Percentiles rank a stretch among this genome's conserved stretches.
Evolutionary conservation across 2,888 invertebrate species (phyloP).

Genomic region (Creontiades dilutus): DNA sequence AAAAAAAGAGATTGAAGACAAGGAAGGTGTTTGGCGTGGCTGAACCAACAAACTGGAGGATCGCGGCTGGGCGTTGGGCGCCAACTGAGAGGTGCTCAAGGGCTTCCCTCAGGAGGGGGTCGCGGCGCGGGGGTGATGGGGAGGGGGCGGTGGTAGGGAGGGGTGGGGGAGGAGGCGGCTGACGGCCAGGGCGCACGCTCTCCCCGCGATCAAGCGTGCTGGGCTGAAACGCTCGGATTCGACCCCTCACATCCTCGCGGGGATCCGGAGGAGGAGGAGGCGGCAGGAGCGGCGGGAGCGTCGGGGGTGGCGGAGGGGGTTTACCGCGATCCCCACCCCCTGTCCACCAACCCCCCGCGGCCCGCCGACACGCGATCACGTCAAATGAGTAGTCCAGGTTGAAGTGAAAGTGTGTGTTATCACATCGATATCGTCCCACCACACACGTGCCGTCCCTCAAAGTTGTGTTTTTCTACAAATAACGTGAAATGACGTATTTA

Average conservation of each 20-base stretch:
- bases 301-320: not conserved
- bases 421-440: too few species aligned
- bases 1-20: slow-evolving; percentile 21
- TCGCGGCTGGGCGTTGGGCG: slow-evolving; percentile 57
- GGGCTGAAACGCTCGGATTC: slow-evolving; percentile 45
- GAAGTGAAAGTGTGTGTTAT: too few species aligned
- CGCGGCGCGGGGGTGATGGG: not conserved
- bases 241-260: slow-evolving; percentile 44
- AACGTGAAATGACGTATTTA: too few species aligned
- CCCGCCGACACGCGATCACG: not conserved
- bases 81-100: slow-evolving; percentile 51
- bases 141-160: not conserved
- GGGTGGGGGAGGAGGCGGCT: not conserved
- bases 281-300: not conserved
- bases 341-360: not conserved
- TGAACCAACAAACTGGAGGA: slow-evolving; percentile 55
- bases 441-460: too few species aligned
- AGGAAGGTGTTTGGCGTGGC: slow-evolving; percentile 23
- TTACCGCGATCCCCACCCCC: not conserved
- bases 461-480: too few species aligned
- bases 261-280: not conserved
- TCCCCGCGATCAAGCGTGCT: slow-evolving; percentile 51
- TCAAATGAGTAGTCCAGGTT: not conserved
- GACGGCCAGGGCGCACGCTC: slow-evolving; percentile 51
- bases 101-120: slow-evolving; percentile 51